Conservation (phyloP, 2,113 vertebrate genomes). For the Lota lota region DNA sequence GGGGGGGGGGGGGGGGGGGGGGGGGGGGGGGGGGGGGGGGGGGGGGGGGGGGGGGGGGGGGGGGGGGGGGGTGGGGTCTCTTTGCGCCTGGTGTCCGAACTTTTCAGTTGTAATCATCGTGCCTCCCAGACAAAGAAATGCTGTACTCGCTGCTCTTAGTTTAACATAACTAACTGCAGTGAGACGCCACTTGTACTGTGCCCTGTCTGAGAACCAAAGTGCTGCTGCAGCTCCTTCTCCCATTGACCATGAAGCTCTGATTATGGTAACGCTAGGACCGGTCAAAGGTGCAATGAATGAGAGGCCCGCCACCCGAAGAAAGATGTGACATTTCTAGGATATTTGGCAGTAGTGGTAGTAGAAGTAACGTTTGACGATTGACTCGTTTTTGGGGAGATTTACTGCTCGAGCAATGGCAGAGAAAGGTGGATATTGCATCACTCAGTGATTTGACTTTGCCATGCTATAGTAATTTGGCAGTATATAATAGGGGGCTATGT, state of each 20-base stretch:
- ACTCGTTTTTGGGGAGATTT: slow-evolving; percentile 7
- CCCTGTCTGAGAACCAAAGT: no score
- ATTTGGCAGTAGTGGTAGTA: slow-evolving; percentile 22
- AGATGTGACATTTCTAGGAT: neutral
- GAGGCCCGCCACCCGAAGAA: neutral
- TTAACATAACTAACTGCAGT: no score
- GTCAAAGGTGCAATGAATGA: neutral
- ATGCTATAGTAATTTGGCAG: slow-evolving; percentile 27
- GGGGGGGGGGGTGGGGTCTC: no score
- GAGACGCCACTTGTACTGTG: no score
- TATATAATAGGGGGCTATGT: neutral
- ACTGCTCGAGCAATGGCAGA: slow-evolving; percentile 7
- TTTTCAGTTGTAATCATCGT: no score
- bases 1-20: no score
- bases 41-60: no score
- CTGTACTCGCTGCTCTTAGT: no score
- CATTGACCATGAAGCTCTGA: neutral
- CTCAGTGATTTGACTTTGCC: slow-evolving; percentile 18
- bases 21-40: no score
- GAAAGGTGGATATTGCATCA: slow-evolving; percentile 24
- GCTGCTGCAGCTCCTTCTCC: no score
- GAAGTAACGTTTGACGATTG: slow-evolving; percentile 21
- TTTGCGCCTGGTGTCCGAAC: no score
- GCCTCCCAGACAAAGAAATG: no score
- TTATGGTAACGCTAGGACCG: neutral